A percentile compares a stretch with the other conserved stretches of the same genome.
Evolutionary conservation across 1,140 invertebrate genomes (phyloP).

Genomic region (Asbolus verrucosus): DNA sequence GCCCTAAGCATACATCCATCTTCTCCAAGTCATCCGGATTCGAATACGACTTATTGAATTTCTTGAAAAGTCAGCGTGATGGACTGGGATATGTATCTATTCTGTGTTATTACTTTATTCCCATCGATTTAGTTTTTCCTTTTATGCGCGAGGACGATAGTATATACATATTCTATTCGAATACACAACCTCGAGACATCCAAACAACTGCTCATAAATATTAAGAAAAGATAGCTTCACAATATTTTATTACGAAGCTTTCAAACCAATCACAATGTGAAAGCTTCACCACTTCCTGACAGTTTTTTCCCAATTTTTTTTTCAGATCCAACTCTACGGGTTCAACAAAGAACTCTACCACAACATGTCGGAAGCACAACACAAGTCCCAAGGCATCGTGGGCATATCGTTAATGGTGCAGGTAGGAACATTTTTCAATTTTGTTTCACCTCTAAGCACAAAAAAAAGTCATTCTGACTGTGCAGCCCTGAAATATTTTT

Average conservation of each 20-base stretch:
- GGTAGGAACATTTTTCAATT: constrained; percentile 70
- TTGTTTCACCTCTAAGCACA: constrained; percentile 2
- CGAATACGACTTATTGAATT: constrained; percentile 55
- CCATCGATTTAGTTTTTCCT: constrained; percentile 58
- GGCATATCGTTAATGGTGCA: constrained; percentile 95
- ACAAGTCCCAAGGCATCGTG: constrained; percentile 92
- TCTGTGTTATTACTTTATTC: constrained; percentile 61
- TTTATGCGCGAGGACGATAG: constrained; percentile 48
- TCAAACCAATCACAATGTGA: constrained; percentile 34
- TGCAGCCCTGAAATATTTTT: too few species aligned
- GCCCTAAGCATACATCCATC: constrained; percentile 46
- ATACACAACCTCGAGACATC: constrained; percentile 45
- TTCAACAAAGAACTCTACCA: constrained; percentile 97
- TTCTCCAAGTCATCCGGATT: constrained; percentile 45
- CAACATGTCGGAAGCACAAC: constrained; percentile 94
- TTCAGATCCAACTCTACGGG: constrained; percentile 94
- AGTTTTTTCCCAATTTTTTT: constrained; percentile 55
- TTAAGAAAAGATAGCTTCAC: constrained; percentile 44
- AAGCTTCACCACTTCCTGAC: constrained; percentile 32
- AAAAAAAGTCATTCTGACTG: too few species aligned
- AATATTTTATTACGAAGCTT: constrained; percentile 43
- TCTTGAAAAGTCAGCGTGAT: constrained; percentile 50
- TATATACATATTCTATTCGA: constrained; percentile 50
- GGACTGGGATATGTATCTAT: constrained; percentile 57
- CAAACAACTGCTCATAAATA: constrained; percentile 52